Conservation (phyloP, 1,140 invertebrate genomes). For the Rhopalosiphum padi region DNA sequence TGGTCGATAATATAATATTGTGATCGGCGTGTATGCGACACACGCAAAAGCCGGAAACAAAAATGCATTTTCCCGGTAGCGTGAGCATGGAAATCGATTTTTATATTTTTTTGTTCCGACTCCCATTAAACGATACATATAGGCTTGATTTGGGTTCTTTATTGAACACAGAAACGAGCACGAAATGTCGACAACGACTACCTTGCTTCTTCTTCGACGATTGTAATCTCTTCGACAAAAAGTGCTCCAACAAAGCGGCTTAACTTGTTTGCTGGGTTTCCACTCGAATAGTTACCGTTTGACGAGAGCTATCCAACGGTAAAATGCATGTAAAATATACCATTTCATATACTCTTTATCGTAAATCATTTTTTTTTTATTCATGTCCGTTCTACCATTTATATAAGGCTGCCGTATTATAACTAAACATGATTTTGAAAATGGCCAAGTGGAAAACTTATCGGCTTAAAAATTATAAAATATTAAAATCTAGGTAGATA, state of each 20-base stretch:
- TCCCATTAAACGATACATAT: not conserved
- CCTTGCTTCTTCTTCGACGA: constrained; percentile 14
- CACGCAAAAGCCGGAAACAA: not conserved
- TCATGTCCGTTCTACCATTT: constrained; percentile 26
- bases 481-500: not conserved
- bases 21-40: not conserved
- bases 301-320: constrained; percentile 42
- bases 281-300: constrained; percentile 56
- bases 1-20: not conserved
- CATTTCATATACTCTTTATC: constrained; percentile 31
- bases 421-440: constrained; percentile 1
- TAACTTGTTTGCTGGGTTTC: constrained; percentile 52
- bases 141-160: constrained; percentile 38
- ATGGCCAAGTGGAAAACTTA: constrained; percentile 13
- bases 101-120: constrained; percentile 17
- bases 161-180: not conserved
- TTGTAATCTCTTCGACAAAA: constrained; percentile 51
- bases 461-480: constrained; percentile 1
- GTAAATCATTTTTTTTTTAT: constrained; percentile 44
- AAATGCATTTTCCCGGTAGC: not conserved
- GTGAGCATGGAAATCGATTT: not conserved
- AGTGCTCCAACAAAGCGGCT: constrained; percentile 54
- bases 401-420: not conserved
- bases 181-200: constrained; percentile 30
- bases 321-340: constrained; percentile 49